Evolutionary conservation across 2,113 vertebrate genomes (phyloP).

Genomic region (Grammomys surdaster): DNA sequence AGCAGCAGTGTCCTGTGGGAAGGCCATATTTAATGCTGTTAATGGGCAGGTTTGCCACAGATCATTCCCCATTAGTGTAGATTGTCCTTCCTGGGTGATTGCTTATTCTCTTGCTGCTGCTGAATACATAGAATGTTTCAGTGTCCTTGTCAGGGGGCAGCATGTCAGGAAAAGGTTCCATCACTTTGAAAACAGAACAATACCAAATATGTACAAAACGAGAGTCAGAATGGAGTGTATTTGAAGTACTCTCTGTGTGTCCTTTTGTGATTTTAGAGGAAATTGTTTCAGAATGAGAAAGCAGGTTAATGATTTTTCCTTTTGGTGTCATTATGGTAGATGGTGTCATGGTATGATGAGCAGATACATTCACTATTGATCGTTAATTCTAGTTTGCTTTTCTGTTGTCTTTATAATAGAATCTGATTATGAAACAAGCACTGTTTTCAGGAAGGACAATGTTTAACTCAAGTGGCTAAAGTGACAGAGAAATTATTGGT

Average conservation of each 20-base stretch:
- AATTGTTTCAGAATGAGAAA: conserved; percentile 46
- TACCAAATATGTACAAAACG: neutral
- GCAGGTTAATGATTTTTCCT: neutral
- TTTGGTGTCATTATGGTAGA: neutral
- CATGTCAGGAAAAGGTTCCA: neutral
- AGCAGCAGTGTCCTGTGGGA: neutral
- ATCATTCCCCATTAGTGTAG: neutral
- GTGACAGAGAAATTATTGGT: neutral
- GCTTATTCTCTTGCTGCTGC: neutral
- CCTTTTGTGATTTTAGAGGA: conserved; percentile 33
- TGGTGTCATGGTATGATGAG: neutral
- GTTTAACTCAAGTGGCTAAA: conserved; percentile 51
- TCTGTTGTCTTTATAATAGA: conserved; percentile 29
- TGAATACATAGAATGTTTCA: neutral
- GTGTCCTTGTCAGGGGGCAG: neutral
- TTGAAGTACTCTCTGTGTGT: neutral
- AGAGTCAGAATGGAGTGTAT: neutral
- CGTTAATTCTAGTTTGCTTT: neutral
- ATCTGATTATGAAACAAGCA: conserved; percentile 13
- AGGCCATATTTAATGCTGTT: neutral
- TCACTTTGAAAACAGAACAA: neutral
- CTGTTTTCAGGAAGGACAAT: conserved; percentile 29
- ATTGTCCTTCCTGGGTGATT: neutral
- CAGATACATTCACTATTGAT: conserved; percentile 37
- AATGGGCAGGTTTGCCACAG: neutral